Conservation (phyloP, 2,797 vertebrate genomes). For the Xyrichtys novacula region DNA sequence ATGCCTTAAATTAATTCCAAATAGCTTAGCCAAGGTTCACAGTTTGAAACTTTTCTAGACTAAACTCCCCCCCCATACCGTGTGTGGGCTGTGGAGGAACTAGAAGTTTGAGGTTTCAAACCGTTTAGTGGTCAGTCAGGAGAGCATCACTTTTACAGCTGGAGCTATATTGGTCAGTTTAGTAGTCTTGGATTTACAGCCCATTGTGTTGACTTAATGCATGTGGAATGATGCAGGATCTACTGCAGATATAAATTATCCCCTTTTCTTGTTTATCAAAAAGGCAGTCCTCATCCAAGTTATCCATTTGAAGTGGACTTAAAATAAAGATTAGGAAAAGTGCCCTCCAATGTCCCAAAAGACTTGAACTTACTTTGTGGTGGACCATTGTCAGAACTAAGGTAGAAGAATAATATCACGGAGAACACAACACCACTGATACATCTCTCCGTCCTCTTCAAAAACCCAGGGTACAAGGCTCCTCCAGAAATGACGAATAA, state of each 20-base stretch:
- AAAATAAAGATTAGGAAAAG: conserved; percentile 34
- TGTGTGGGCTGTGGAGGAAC: conserved; percentile 35
- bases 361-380: conserved; percentile 36
- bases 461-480: conserved; percentile 20
- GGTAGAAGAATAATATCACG: conserved; percentile 34
- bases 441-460: conserved; percentile 2
- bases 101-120: conserved; percentile 45
- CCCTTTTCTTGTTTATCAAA: conserved; percentile 45
- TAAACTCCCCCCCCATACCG: conserved; percentile 23
- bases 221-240: conserved; percentile 51
- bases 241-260: conserved; percentile 7
- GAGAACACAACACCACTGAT: conserved; percentile 30
- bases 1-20: conserved; percentile 63
- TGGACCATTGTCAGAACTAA: conserved; percentile 44
- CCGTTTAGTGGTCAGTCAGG: conserved; percentile 43
- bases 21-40: conserved; percentile 58
- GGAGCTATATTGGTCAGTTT: conserved; percentile 39
- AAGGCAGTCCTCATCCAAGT: conserved; percentile 39
- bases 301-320: conserved; percentile 40
- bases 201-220: conserved; percentile 39
- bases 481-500: conserved; percentile 41
- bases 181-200: conserved; percentile 53
- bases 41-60: conserved; percentile 39
- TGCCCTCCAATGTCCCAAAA: conserved; percentile 58
- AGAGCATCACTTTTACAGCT: conserved; percentile 54